Base-by-base conservation (phyloP, 37 sponge, comb jelly and placozoan genomes). In the Halichondria panicea region DNA sequence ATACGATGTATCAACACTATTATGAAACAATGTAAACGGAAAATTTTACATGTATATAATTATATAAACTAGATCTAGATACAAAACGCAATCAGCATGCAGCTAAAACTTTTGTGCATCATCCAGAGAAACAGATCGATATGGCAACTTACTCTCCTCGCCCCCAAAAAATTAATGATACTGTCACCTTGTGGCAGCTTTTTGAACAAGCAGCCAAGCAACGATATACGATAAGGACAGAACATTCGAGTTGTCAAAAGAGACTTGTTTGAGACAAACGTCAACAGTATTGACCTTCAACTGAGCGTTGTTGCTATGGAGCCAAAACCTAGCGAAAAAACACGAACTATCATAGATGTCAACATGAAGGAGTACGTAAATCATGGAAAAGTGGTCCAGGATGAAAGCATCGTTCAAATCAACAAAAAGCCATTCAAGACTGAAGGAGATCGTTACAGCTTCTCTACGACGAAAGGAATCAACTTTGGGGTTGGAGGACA, bases 361-460 rank as follows among this genome's bases (percentile, higher is more conserved):
- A 72, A 72, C 58, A 34, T 55, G 22, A 72, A 72, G 39, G 36
- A 72, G 38, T 72, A 72, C n/a, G 34, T 35, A 11, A 72, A 72
- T 54, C 55, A 72, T 54, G 72, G 72, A 18, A 9, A 34, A 32
- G 9, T 27, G 27, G 36, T 9, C 4, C 37, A 54, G 4, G 72
- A 72, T 32, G 72, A 72, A 54, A 55, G 57, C 15, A 50, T 36
- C 6, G 55, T 72, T 25, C 52, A 27, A 33, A 27, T 72, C 7
- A 5, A 7, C 39, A 72, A 72, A 33, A 13, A 11, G 5, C 8
- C 35, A 30, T 53, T 38, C 21, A 5, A 9, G 4, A 7, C 38
- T 27, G 36, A 72, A 72, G 72, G 57, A 36, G 36, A 43, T 50
- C 48, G 70, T 8, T 69, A 44, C 15, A 5, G 35, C 9, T 64